Percentiles rank a stretch among this genome's conserved stretches.
Evolutionary conservation across 1,140 invertebrate species (phyloP).

Genomic region (Diachasmimorpha longicaudata): DNA sequence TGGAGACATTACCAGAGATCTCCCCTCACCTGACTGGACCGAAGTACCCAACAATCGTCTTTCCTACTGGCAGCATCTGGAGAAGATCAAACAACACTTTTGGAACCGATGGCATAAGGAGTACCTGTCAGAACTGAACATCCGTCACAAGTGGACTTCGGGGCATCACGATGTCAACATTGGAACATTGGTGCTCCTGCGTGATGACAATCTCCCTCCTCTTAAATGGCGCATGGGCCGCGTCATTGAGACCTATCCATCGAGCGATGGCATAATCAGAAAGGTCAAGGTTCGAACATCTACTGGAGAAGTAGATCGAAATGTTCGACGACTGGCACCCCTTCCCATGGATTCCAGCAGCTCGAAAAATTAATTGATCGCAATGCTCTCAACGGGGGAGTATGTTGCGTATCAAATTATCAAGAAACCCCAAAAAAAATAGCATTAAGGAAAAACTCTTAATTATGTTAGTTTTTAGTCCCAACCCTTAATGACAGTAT

Average conservation of each 20-base stretch:
- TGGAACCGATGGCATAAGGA: conserved; percentile 40
- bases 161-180: too few relatives aligned
- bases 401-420: too few relatives aligned
- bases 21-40: conserved; percentile 23
- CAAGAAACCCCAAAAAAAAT: too few relatives aligned
- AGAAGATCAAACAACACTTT: conserved; percentile 35
- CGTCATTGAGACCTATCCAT: not conserved
- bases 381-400: too few relatives aligned
- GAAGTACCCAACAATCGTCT: conserved; percentile 1
- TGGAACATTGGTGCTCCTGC: too few relatives aligned
- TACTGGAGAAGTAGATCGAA: not conserved
- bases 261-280: not conserved
- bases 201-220: too few relatives aligned
- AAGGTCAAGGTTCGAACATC: not conserved
- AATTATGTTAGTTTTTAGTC: too few relatives aligned
- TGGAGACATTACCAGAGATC: conserved; percentile 26
- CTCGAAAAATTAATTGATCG: not conserved
- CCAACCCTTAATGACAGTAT: too few relatives aligned
- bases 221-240: not conserved
- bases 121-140: conserved; percentile 36
- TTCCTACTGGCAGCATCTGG: conserved; percentile 3
- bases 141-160: too few relatives aligned
- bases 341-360: not conserved
- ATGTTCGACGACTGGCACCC: not conserved
- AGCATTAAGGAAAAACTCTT: too few relatives aligned